Evolutionary conservation across 2,888 invertebrate species (phyloP), one percentile per base, ranked within the genome.

Genomic region (Nomada hirtipes): DNA sequence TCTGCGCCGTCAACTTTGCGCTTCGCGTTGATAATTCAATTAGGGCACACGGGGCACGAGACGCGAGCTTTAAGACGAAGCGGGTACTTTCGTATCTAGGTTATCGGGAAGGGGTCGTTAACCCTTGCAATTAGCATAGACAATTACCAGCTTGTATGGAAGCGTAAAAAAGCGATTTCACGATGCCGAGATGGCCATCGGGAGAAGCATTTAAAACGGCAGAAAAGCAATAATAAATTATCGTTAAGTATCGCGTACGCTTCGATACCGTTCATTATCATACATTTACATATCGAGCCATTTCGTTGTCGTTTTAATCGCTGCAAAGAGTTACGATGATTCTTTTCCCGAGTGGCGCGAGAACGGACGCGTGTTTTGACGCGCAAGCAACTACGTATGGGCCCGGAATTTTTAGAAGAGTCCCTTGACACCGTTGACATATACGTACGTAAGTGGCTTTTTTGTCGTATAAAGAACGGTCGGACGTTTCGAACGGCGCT

Each of bases 201-300:
- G 26, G 1, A 50, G 50, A 23, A 50, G 50, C 52, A 11, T 29
- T 20, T 11, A 36, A 57, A 23, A 18, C 26, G 20, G 2, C 18
- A 64, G 57, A 13, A 52, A 18, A 42, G 18, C 68, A 36, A 47
- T 70, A 64, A 75, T 83, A 78, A 83, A 82, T 83, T 78, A 83
- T 75, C 64, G 7, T 47, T 57, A 68, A 72, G 75, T 78, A 75
- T 71, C 65, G 63, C 63, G 47, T 68, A 61, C 53, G 50, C 53
- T 63, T 20, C 63, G 50, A 47, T 47, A 53, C 11, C 11, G 23
- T 20, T n/a, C 20, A 83, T 83, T 78, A 83, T 68, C 83, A 79
- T 75, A 72, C 65, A 82, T 83, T 82, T 79, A 60, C 78, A 79
- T 79, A 75, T 83, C 75, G 64, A 55, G 68, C 68, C 65, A 55